phyloP scores from a whole-genome alignment of 2,888 invertebrate genomes.

The Heliconius cydno region DNA sequence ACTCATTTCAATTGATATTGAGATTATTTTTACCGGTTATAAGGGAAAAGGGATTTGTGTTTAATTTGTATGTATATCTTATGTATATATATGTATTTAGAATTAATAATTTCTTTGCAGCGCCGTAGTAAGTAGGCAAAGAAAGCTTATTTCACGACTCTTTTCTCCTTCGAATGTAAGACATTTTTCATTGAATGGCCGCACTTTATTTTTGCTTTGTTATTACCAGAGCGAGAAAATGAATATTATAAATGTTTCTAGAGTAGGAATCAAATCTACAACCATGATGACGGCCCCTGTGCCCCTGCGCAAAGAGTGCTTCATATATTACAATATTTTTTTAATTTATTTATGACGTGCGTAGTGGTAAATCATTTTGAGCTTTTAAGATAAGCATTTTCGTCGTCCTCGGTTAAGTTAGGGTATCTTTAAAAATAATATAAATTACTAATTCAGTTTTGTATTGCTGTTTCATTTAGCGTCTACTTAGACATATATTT shows the following conservation, averaged over 20 bases:
- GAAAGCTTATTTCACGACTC: no score
- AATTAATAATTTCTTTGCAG: no score
- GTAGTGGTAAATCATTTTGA: neutral
- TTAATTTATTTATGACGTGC: neutral
- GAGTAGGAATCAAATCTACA: no score
- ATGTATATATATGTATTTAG: neutral
- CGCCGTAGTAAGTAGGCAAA: no score
- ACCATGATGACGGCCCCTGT: no score
- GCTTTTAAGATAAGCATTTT: neutral
- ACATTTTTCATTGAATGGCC: no score
- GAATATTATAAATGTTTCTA: no score
- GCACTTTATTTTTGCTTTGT: no score
- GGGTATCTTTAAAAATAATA: neutral
- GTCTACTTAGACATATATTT: neutral
- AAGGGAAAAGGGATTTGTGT: neutral
- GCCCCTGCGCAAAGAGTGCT: neutral
- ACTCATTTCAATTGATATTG: constrained; percentile 22
- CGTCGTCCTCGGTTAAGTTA: no score
- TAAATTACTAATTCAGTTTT: neutral
- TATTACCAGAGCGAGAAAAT: no score
- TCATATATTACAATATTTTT: neutral
- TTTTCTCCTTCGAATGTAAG: no score
- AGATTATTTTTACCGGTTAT: constrained; percentile 8
- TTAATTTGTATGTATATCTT: neutral
- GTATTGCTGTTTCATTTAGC: neutral